phyloP scores from a whole-genome alignment of 2,888 invertebrate species.

The Latrodectus elegans region DNA sequence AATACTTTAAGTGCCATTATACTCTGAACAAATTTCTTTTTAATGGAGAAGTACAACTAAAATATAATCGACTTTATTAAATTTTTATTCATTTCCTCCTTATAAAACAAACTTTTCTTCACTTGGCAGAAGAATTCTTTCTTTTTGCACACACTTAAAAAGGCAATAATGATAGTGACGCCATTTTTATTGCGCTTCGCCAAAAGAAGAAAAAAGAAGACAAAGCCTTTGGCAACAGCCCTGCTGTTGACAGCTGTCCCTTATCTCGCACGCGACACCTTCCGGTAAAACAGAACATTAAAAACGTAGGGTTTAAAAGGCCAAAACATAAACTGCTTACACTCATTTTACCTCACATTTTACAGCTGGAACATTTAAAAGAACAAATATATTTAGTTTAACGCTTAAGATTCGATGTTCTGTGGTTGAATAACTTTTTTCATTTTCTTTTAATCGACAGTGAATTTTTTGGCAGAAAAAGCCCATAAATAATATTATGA shows the following conservation, averaged over 20 bases:
- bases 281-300: slow-evolving; percentile 43
- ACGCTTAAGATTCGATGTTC: neutral
- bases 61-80: no score
- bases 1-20: no score
- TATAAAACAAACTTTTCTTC: neutral
- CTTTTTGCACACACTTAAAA: neutral
- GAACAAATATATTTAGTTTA: slow-evolving; percentile 44
- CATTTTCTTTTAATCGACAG: no score
- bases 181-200: slow-evolving; percentile 35
- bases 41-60: no score
- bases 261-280: slow-evolving; percentile 40
- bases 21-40: no score
- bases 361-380: slow-evolving; percentile 53
- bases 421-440: no score
- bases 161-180: neutral
- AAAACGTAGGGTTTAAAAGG: slow-evolving; percentile 48
- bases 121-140: neutral
- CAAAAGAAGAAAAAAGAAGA: slow-evolving; percentile 3
- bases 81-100: no score
- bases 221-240: slow-evolving; percentile 43
- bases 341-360: slow-evolving; percentile 11
- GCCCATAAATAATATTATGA: no score
- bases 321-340: slow-evolving; percentile 48
- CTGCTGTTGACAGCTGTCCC: slow-evolving; percentile 42
- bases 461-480: no score